Base-by-base conservation (phyloP, 2,113 vertebrate species). In the Pseudopodoces humilis region DNA sequence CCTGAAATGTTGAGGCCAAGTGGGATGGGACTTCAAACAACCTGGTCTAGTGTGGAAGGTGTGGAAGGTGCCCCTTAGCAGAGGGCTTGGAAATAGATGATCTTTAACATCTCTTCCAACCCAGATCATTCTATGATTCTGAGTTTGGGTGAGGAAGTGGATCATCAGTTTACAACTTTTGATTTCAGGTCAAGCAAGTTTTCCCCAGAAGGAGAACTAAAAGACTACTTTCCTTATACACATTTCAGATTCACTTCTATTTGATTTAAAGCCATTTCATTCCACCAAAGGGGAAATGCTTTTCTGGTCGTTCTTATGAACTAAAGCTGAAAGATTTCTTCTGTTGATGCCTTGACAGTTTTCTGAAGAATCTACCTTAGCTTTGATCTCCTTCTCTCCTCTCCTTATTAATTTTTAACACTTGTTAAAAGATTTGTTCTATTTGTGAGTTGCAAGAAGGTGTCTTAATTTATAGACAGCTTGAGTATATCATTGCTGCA, bases 331-430 rank as follows among this genome's bases (percentile, higher is more conserved):
- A 88, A 88, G 53, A 76, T 86, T 93, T 91, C 65, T 83, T 92
- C 89, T 84, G 60, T 79, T 0, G 0, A 87, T 84, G 92, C n/a
- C 86, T 93, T 92, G 86, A 53, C 77, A 76, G 69, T 76, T 88
- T 86, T 49, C 72, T 92, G 95, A 96, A 92, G 62, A 58, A 82
- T 28, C 72, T 72, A 81, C 69, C 44, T 81, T 65, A 81, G 69
- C 86, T 95, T 93, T 94, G 91, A 95, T 94, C 90, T 94, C 52
- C 64, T 83, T 55, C 44, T 86, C 52, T 63, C 28, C 74, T 83
- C 65, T 92, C 20, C 59, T 69, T 90, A 92, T 93, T 96, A 95
- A 92, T 93, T 95, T 96, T 96, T 93, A 95, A 96, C 90, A 94
- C 94, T 95, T 93, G 84, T 94, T 94, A 96, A 95, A 88, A 88